Percentiles rank a stretch among this genome's conserved stretches.
phyloP scores from a whole-genome alignment of 1,140 invertebrate species.

The Drosophila murphyi region DNA sequence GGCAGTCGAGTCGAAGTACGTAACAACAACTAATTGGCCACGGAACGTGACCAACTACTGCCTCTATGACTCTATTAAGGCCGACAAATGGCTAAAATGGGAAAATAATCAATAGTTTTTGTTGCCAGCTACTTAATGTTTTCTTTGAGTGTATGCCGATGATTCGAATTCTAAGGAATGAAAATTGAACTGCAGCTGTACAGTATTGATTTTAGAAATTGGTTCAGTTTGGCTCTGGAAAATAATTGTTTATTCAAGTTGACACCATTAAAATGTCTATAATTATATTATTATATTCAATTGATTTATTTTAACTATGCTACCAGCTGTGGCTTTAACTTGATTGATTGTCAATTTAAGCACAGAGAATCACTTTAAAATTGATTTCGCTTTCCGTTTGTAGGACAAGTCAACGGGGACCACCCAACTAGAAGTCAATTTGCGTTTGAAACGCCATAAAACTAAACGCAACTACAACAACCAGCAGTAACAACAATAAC shows the following conservation, averaged over 20 bases:
- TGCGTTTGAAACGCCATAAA: constrained; percentile 45
- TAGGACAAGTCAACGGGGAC: neutral
- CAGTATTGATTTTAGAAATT: no score
- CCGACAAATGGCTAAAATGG: neutral
- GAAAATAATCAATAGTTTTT: no score
- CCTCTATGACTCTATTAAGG: neutral
- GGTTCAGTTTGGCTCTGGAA: no score
- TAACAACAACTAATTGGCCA: constrained; percentile 11
- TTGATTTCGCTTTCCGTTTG: neutral
- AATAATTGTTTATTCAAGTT: no score
- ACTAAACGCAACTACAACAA: constrained; percentile 14
- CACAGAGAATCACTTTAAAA: neutral
- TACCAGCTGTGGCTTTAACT: neutral
- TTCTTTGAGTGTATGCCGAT: no score
- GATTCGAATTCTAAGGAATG: no score
- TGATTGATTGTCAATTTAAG: neutral
- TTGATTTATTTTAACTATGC: neutral
- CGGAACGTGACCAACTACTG: neutral
- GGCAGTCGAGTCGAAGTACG: neutral
- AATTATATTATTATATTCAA: no score
- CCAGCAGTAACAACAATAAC: neutral
- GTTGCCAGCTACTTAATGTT: no score
- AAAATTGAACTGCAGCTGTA: no score
- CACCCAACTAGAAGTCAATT: constrained; percentile 41
- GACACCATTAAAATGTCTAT: no score